Conservation (phyloP, 92 coral and sea anemone genomes). For the Zoanthus sociatus region DNA sequence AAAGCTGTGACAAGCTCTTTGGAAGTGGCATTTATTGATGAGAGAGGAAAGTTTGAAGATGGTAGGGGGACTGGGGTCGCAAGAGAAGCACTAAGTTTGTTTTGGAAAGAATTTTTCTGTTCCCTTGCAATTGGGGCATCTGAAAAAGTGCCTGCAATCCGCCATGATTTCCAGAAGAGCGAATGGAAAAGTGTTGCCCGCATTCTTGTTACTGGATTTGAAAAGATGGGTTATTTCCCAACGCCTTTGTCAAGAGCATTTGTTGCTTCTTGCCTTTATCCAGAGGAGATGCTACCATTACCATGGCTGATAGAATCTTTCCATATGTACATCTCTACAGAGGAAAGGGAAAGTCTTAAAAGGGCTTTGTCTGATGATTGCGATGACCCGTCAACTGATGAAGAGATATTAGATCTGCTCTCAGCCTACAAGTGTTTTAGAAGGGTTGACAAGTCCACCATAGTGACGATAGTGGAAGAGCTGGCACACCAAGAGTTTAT, state of each 20-base stretch:
- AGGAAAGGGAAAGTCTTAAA: conserved; percentile 42
- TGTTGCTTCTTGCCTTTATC: conserved; percentile 25
- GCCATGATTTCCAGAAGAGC: conserved; percentile 65
- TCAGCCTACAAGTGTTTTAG: conserved; percentile 35
- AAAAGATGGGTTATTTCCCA: conserved; percentile 51
- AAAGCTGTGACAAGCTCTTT: background rate
- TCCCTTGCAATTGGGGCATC: conserved; percentile 46
- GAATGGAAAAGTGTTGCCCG: conserved; percentile 66
- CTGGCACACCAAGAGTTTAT: conserved; percentile 10
- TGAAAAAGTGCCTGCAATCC: conserved; percentile 58
- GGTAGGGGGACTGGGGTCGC: conserved; percentile 63
- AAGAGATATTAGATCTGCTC: conserved; percentile 53
- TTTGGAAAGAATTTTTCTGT: conserved; percentile 54
- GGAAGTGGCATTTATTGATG: conserved; percentile 32
- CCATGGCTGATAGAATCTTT: conserved; percentile 43
- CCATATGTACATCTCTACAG: conserved; percentile 34
- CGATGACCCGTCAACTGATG: conserved; percentile 32
- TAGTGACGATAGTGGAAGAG: background rate
- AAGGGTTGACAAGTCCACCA: conserved; percentile 3
- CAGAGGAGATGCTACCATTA: conserved; percentile 3
- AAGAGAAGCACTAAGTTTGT: conserved; percentile 50
- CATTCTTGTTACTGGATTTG: conserved; percentile 62
- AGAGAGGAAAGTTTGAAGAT: conserved; percentile 44
- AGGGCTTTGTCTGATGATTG: conserved; percentile 42
- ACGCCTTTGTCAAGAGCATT: conserved; percentile 46